A percentile compares a stretch with the other conserved stretches of the same genome.
Evolutionary conservation across 1,140 invertebrate species (phyloP).

Genomic region (Lithobius niger): DNA sequence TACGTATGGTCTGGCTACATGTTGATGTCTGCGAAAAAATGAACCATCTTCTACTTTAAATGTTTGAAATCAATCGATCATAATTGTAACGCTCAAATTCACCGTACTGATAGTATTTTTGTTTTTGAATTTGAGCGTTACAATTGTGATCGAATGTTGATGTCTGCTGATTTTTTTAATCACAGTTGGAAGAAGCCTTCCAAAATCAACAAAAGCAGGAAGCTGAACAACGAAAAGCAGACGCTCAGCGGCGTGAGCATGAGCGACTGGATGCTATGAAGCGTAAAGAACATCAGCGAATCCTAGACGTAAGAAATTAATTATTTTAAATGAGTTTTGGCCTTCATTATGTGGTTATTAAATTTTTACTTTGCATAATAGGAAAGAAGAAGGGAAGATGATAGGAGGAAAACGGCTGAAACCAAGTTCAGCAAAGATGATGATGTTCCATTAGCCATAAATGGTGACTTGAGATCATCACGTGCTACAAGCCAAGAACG

Average conservation of each 20-base stretch:
- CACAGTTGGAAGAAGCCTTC: slow-evolving; percentile 61
- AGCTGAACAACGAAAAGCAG: slow-evolving; percentile 51
- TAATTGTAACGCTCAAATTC: not conserved
- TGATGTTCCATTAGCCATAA: slow-evolving; percentile 9
- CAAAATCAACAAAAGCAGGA: slow-evolving; percentile 57
- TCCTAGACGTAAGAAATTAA: slow-evolving; percentile 47
- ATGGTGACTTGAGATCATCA: slow-evolving; percentile 9
- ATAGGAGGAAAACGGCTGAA: slow-evolving; percentile 46
- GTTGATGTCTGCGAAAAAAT: too few relatives aligned
- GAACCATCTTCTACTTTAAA: not conserved
- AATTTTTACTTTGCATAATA: slow-evolving; percentile 17
- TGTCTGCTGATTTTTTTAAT: slow-evolving; percentile 9
- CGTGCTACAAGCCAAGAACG: slow-evolving; percentile 6
- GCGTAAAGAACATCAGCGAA: slow-evolving; percentile 67
- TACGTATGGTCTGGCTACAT: too few relatives aligned
- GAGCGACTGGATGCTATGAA: slow-evolving; percentile 64
- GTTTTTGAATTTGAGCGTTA: not conserved
- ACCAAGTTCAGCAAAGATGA: slow-evolving; percentile 40
- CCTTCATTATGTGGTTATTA: not conserved
- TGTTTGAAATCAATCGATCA: not conserved
- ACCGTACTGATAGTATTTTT: not conserved
- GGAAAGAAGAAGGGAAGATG: slow-evolving; percentile 56
- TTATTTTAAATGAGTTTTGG: not conserved
- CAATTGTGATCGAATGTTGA: not conserved
- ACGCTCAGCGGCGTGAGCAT: slow-evolving; percentile 57